Percentiles rank a stretch among this genome's conserved stretches.
phyloP scores from a whole-genome alignment of 2,113 vertebrate genomes.

The Piaya cayana region DNA sequence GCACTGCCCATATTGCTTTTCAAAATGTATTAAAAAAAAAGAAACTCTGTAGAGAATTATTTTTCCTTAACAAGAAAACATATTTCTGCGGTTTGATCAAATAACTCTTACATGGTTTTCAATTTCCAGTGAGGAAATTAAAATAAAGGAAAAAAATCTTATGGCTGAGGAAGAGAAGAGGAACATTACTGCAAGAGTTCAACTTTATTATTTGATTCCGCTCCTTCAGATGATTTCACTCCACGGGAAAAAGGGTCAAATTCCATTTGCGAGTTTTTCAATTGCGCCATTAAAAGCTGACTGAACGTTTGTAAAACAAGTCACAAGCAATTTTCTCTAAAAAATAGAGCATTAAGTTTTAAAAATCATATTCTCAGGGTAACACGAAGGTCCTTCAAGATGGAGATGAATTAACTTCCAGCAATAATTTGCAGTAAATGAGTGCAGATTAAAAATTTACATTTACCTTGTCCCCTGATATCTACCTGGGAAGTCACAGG shows the following conservation, averaged over 20 bases:
- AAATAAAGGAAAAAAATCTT: constrained; percentile 31
- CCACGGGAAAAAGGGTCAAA: constrained; percentile 31
- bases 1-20: not conserved
- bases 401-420: not conserved
- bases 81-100: constrained; percentile 23
- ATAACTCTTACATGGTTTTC: constrained; percentile 23
- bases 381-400: not conserved
- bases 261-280: constrained; percentile 44
- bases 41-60: not conserved
- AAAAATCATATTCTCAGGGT: constrained; percentile 24
- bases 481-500: not conserved
- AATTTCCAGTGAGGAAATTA: constrained; percentile 51
- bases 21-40: not conserved
- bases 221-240: constrained; percentile 19
- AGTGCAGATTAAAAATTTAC: constrained; percentile 16
- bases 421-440: not conserved
- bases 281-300: constrained; percentile 44
- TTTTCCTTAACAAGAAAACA: constrained; percentile 12
- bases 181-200: constrained; percentile 23
- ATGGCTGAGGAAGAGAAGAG: not conserved
- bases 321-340: constrained; percentile 46
- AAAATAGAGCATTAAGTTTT: constrained; percentile 42
- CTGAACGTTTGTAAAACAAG: constrained; percentile 40
- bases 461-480: not conserved
- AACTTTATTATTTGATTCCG: constrained; percentile 23